Conservation (phyloP, 2,113 vertebrate species). For the Pseudorasbora parva region DNA sequence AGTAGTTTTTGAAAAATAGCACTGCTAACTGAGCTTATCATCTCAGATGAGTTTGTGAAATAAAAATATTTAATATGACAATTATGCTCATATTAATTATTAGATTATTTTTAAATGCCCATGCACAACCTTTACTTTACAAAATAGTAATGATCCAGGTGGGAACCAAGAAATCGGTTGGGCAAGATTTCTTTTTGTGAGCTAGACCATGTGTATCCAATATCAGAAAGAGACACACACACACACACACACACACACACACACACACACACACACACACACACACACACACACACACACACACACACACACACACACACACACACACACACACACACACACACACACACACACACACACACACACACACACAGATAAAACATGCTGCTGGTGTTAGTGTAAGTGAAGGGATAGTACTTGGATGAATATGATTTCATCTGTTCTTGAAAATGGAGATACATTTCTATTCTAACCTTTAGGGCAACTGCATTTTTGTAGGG, state of each 20-base stretch:
- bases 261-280: no score
- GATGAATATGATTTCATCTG: no score
- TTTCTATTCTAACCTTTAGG: neutral
- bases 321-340: no score
- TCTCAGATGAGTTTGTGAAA: neutral
- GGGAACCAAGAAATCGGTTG: neutral
- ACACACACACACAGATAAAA: no score
- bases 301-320: no score
- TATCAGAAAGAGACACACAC: no score
- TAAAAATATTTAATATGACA: neutral
- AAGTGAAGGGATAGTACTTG: conserved; percentile 7
- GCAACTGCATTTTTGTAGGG: neutral
- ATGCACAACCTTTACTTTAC: neutral
- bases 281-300: no score
- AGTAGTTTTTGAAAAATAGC: no score
- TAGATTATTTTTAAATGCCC: neutral
- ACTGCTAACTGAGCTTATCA: neutral
- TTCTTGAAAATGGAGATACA: neutral
- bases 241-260: no score
- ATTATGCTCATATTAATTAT: neutral
- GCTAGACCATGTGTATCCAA: conserved; percentile 12
- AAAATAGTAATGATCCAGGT: neutral
- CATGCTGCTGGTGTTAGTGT: neutral
- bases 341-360: no score
- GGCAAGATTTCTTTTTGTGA: neutral